A percentile compares a stretch with the other conserved stretches of the same genome.
Evolutionary conservation across 35 echinoderm and acorn worm species (phyloP).

Genomic region (Apostichopus californicus): DNA sequence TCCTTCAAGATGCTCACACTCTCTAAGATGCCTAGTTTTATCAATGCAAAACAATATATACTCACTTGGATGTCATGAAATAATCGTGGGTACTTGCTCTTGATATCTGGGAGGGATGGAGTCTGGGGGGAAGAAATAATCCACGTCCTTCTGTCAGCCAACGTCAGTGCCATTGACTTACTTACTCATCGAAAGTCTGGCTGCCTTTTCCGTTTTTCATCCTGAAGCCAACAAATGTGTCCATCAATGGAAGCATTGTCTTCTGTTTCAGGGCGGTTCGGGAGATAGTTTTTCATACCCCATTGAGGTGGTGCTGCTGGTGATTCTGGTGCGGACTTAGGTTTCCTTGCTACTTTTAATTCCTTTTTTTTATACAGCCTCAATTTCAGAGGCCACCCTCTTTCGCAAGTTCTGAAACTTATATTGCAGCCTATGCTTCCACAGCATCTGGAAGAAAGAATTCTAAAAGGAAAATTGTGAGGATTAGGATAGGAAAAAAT

Average conservation of each 20-base stretch:
- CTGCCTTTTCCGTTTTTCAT: conserved; percentile 49
- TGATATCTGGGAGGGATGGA: neutral
- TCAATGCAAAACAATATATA: too few species aligned
- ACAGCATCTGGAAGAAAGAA: conserved; percentile 15
- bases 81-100: conserved; percentile 30
- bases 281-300: conserved; percentile 38
- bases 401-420: conserved; percentile 17
- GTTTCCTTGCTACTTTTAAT: neutral
- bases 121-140: neutral
- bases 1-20: too few species aligned
- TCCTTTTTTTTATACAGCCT: neutral
- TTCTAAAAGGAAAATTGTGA: too few species aligned
- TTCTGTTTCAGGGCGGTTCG: conserved; percentile 31
- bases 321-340: neutral
- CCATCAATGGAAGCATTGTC: neutral
- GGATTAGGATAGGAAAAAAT: neutral
- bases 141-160: conserved; percentile 62
- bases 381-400: neutral
- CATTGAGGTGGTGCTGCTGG: neutral
- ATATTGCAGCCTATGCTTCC: conserved; percentile 44
- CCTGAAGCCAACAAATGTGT: neutral
- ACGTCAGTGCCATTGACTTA: conserved; percentile 26
- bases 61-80: conserved; percentile 34
- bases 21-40: too few species aligned
- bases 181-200: conserved; percentile 40